phyloP scores from a whole-genome alignment of 2,797 vertebrate species.

The Thaleichthys pacificus region DNA sequence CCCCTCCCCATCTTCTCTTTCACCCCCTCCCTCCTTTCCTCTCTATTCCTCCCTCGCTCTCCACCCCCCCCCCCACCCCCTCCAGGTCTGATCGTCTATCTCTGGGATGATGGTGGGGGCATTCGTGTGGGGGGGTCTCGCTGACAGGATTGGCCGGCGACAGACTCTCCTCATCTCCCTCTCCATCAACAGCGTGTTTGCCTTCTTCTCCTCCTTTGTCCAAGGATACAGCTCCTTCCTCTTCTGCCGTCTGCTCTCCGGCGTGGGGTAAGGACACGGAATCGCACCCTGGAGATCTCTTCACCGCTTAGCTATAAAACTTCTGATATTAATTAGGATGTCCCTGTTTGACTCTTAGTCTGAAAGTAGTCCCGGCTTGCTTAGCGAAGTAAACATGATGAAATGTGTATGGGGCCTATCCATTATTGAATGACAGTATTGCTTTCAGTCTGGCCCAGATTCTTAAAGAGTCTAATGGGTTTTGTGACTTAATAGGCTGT shows the following conservation, averaged over 20 bases:
- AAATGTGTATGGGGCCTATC: constrained; percentile 12
- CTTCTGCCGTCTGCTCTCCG: constrained; percentile 91
- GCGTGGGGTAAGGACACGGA: constrained; percentile 84
- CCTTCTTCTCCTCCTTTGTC: constrained; percentile 98
- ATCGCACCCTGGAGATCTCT: background rate
- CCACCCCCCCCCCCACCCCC: background rate
- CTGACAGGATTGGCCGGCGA: constrained; percentile 88
- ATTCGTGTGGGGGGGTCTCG: constrained; percentile 93
- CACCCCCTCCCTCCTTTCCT: constrained; percentile 12
- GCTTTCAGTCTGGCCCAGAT: constrained; percentile 7
- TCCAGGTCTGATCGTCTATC: constrained; percentile 93
- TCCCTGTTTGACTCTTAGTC: background rate
- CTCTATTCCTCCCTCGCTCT: background rate
- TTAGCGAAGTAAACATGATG: background rate
- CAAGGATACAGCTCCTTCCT: constrained; percentile 97
- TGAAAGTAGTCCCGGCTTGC: constrained; percentile 3
- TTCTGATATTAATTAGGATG: background rate
- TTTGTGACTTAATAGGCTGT: constrained; percentile 1
- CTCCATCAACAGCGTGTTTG: constrained; percentile 97
- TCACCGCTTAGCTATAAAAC: background rate
- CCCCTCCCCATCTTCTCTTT: background rate
- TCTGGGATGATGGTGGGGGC: constrained; percentile 99
- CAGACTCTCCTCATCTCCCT: constrained; percentile 97
- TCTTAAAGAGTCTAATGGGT: constrained; percentile 1
- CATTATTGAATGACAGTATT: constrained; percentile 12